Evolutionary conservation across 2,888 invertebrate species (phyloP), one percentile per base, ranked within the genome.

Genomic region (Calliphora vomitoria): DNA sequence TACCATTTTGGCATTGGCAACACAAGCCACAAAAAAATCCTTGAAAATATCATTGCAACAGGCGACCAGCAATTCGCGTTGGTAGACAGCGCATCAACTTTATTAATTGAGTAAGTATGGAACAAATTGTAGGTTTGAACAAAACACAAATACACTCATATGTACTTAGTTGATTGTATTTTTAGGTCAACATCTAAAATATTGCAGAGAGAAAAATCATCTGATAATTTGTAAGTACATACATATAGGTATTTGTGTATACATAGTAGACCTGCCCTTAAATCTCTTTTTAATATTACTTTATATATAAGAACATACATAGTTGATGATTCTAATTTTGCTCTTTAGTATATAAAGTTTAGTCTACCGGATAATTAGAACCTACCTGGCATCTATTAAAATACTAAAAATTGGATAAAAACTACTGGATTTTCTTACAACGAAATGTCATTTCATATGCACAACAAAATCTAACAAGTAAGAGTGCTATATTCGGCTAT

Each of bases 31-130:
- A 90, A 89, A 90, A 66, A 92, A 92, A 92, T 92, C 92, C 92
- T 92, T 92, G 92, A 92, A 92, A 91, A 90, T 90, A 91, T 91
- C 89, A 90, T 88, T 89, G 86, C 89, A 92, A 90, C 92, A 92
- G 92, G 92, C 91, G 91, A 90, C 88, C 92, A 92, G 92, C 86
- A 90, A 87, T 82, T 80, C 55, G 50, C 87, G 90, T 72, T 89
- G 68, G 74, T 50, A 44, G 58, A 11, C 55, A 53, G 18, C 13
- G 20, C 13, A 53, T 31, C 71, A 60, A 68, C 20, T 74, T 69
- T 64, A 72, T 20, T 53, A 55, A n/a, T n/a, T 71, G 55, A 41
- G n/a, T 44, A 71, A 41, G n/a, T 44, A 71, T 58, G 15, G 13
- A 38, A 71, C 41, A 71, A 20, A 80, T 31, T 50, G 18, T 35